Conservation (phyloP, 2,888 invertebrate species). For the Ryuthela nishihirai region DNA sequence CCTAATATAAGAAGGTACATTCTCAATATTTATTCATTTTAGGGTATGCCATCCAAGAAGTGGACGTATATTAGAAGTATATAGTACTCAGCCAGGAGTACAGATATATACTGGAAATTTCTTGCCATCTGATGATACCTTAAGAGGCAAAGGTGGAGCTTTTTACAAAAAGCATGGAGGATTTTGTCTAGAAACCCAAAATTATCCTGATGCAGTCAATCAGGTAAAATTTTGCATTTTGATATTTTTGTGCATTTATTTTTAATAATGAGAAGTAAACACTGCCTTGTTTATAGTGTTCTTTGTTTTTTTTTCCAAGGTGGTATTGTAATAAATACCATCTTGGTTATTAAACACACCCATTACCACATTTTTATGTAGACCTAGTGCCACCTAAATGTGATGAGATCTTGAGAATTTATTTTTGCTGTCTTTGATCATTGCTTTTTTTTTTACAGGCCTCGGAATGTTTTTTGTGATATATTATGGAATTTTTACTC, state of each 20-base stretch:
- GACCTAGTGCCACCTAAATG: too few relatives aligned
- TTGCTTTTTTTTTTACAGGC: too few relatives aligned
- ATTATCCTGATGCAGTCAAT: conserved; percentile 67
- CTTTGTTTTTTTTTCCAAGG: too few relatives aligned
- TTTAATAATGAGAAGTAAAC: not conserved
- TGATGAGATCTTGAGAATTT: too few relatives aligned
- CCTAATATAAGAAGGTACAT: too few relatives aligned
- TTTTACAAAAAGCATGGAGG: conserved; percentile 71
- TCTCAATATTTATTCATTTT: not conserved
- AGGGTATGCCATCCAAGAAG: conserved; percentile 47
- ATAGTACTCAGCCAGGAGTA: conserved; percentile 82
- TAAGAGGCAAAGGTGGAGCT: conserved; percentile 67
- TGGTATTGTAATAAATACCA: too few relatives aligned
- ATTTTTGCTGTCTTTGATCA: too few relatives aligned
- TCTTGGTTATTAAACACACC: too few relatives aligned
- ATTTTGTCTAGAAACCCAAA: conserved; percentile 86
- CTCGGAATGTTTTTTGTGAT: too few relatives aligned
- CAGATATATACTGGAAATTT: conserved; percentile 83
- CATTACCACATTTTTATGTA: too few relatives aligned
- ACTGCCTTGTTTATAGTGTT: not conserved
- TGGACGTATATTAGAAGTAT: conserved; percentile 73
- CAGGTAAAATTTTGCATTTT: conserved; percentile 17
- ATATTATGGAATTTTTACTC: too few relatives aligned
- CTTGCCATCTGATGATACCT: conserved; percentile 60
- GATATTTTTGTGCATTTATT: not conserved